phyloP scores from a whole-genome alignment of 1,140 invertebrate species.

The Drosophila micromelanica region DNA sequence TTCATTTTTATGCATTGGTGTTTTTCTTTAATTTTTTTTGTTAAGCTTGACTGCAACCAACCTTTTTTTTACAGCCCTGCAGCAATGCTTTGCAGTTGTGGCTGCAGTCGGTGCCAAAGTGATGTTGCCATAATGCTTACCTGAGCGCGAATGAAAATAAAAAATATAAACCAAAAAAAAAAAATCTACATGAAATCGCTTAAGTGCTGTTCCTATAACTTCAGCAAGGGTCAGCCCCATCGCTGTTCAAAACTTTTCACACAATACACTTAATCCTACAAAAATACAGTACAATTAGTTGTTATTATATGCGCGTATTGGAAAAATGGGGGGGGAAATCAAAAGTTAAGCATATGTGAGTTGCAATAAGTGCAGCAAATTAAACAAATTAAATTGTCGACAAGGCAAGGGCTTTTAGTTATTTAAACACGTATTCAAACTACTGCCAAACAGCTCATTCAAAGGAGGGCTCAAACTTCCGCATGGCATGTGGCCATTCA shows the following conservation, averaged over 20 bases:
- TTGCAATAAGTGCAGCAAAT: conserved; percentile 66
- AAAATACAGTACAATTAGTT: conserved; percentile 9
- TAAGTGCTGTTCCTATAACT: conserved; percentile 76
- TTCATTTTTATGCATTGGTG: conserved; percentile 20
- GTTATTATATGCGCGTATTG: conserved; percentile 11
- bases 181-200: conserved; percentile 75
- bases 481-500: conserved; percentile 33
- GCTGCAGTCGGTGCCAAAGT: conserved; percentile 51
- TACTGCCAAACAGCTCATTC: conserved; percentile 25
- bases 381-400: conserved; percentile 66
- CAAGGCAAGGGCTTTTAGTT: conserved; percentile 19
- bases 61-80: conserved; percentile 46
- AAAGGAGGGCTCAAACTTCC: conserved; percentile 48
- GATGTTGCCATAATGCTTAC: conserved; percentile 79
- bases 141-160: conserved; percentile 64
- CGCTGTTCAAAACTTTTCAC: conserved; percentile 45
- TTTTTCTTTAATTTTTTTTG: conserved; percentile 11
- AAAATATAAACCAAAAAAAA: conserved; percentile 30
- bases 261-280: conserved; percentile 9
- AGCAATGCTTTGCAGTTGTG: conserved; percentile 43
- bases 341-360: conserved; percentile 55
- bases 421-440: conserved; percentile 31
- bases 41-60: conserved; percentile 24
- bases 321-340: conserved; percentile 37
- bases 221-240: conserved; percentile 31